Evolutionary conservation across 2,888 invertebrate genomes (phyloP).

Genomic region (Hymenopus coronatus): DNA sequence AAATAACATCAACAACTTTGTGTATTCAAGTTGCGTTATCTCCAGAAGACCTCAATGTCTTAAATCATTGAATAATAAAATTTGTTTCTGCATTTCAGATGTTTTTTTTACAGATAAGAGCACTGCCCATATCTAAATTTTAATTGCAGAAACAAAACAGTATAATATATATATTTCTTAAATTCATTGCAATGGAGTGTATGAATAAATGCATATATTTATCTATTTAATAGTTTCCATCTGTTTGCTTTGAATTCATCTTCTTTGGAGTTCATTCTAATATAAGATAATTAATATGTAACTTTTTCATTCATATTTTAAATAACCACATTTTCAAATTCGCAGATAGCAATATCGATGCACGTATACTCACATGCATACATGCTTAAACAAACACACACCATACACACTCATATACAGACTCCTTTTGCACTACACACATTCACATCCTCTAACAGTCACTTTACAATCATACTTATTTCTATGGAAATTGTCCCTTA

Average conservation of each 20-base stretch:
- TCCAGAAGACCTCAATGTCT: slow-evolving; percentile 15
- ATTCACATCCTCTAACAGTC: not conserved
- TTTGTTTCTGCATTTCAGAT: slow-evolving; percentile 17
- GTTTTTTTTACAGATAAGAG: slow-evolving; percentile 3
- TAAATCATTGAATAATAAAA: slow-evolving; percentile 23
- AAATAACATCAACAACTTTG: slow-evolving; percentile 26
- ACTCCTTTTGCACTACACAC: not conserved
- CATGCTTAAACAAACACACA: not conserved
- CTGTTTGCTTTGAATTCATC: slow-evolving; percentile 1
- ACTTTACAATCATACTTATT: not conserved
- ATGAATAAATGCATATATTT: slow-evolving; percentile 27
- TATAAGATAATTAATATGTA: slow-evolving; percentile 17
- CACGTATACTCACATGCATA: not conserved
- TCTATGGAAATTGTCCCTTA: not conserved
- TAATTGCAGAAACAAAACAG: slow-evolving; percentile 28
- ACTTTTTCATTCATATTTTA: slow-evolving; percentile 12
- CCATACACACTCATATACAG: not conserved
- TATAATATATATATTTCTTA: slow-evolving; percentile 24
- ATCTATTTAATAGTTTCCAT: slow-evolving; percentile 21
- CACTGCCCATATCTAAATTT: slow-evolving; percentile 15
- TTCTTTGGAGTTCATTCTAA: slow-evolving; percentile 23
- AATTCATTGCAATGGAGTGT: slow-evolving; percentile 19
- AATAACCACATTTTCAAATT: not conserved
- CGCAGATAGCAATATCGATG: slow-evolving; percentile 2
- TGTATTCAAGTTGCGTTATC: slow-evolving; percentile 21